These are phyloP conservation scores for Blastobasis adustella DNA, from an alignment of 2,888 invertebrate species.

Conservation along the genomic window DNA sequence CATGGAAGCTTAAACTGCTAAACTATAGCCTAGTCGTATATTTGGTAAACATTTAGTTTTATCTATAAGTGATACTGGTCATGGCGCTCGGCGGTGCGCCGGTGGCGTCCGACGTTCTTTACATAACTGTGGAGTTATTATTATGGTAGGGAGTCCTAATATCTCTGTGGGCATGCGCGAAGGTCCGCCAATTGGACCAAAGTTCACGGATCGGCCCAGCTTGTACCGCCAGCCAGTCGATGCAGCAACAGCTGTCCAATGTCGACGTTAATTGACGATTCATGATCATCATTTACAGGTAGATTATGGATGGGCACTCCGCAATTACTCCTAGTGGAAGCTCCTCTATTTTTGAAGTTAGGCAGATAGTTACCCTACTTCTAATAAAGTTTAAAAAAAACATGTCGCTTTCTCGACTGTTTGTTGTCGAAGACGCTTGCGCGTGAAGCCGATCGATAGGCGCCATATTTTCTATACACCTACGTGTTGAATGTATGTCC, in stretches of 20 bases:
- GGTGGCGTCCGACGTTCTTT: conserved; percentile 43
- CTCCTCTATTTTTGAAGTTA: no score
- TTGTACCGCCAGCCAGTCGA: conserved; percentile 19
- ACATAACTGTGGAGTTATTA: conserved; percentile 55
- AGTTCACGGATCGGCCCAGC: conserved; percentile 23
- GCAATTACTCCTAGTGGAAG: no score
- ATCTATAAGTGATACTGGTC: conserved; percentile 24
- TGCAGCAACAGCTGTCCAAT: conserved; percentile 24
- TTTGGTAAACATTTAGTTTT: conserved; percentile 24
- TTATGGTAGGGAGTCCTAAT: conserved; percentile 35
- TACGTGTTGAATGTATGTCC: no score
- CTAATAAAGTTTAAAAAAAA: no score
- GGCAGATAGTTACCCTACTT: no score
- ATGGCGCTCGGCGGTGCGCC: conserved; percentile 52
- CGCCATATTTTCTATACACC: conserved; percentile 7
- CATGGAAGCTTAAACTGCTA: conserved; percentile 36
- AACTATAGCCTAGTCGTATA: conserved; percentile 28
- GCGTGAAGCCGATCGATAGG: conserved; percentile 56
- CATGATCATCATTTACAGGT: not conserved
- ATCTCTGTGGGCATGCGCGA: conserved; percentile 51
- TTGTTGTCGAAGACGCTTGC: conserved; percentile 49
- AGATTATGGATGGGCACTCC: no score
- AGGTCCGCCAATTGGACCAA: conserved; percentile 52
- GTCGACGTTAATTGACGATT: conserved; percentile 4
- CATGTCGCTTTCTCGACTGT: no score